Base-by-base conservation (phyloP, 2,888 invertebrate genomes). In the Trileptium ribeirensis region DNA sequence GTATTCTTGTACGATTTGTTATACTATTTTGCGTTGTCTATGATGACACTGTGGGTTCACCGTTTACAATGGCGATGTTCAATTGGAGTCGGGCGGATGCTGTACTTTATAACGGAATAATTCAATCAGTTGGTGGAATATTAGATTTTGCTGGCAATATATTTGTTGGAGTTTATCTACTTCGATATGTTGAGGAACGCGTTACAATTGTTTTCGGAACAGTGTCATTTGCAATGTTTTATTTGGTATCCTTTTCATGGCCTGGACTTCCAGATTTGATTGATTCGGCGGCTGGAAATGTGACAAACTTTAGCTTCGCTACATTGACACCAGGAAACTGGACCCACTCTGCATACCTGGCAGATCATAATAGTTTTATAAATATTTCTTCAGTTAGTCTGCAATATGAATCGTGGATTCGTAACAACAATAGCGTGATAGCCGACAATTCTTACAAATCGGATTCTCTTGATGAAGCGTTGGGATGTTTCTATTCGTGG, bases 21-120 rank as follows among this genome's bases (percentile, higher is more conserved):
- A 75, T 75, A 29, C n/a, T 75, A 38, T 75, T 38, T 38, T 75
- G 77, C n/a, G 77, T 75, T 33, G 77, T 75, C 36, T 75, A 75
- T 38, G 77, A 75, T 15, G 77, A 75, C n/a, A 75, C 77, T 29
- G 36, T 75, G 8, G 77, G 77, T 2, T 75, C 77, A n/a, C 77
- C 77, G 29, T 75, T 75, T 39, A 75, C 77, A 15, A 75, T 75
- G 77, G 77, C 38, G 8, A 75, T 75, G 77, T 75, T 75, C n/a
- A 38, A 75, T n/a, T 75, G 77, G 77, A 38, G 36, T 38, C 34
- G 38, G 37, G 36, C 3, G 2, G 37, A 75, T 33, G 77, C 77
- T 29, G 38, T 75, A 38, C 37, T 75, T 24, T 75, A 75, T n/a
- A 75, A 75, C 39, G 77, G 77, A 24, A 75, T 75, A 34, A 75